Base-by-base conservation (phyloP, 2,113 vertebrate genomes). In the Phoxinus phoxinus region DNA sequence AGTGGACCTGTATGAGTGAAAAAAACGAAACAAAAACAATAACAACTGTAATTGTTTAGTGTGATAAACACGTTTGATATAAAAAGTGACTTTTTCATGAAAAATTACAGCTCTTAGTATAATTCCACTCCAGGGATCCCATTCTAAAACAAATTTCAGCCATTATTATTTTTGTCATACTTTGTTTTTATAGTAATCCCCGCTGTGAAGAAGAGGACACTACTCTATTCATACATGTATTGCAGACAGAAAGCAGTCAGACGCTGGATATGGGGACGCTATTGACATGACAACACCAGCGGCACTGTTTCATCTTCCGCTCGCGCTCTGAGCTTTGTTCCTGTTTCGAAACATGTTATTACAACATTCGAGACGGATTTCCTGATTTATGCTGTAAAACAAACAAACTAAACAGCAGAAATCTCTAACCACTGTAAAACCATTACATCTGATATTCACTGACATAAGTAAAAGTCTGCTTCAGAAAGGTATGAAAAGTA, bases 221-320 rank as follows among this genome's bases (percentile, higher is more conserved):
- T 92, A 91, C 88, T 90, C 93, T 94, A 93, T 95, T 95, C 94
- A 95, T 94, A 95, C 93, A 94, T 94, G 91, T 95, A 94, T 93
- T 91, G 91, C 94, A 92, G 92, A 91, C 89, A 91, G 92, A 91
- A 91, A 94, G 92, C 94, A 91, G 94, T 95, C 94, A 94, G 94
- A 94, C 93, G 94, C 95, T 94, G 93, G 93, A 93, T 92, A 92
- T 90, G 61, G 92, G 92, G 91, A 46, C 7, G 91, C 91, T 93
- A 93, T 92, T 90, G 91, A 92, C 92, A 93, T 90, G 90, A 93
- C 91, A 94, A 93, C 92, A 92, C 87, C 92, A 90, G 90, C 86
- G 87, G 87, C 88, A 87, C 91, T 93, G 93, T 92, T 90, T 78
- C 90, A 85, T 91, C 89, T 78, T 59, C 6, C 11, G 25, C 53